phyloP scores from a whole-genome alignment of 2,797 vertebrate species.

The Crenichthys baileyi region DNA sequence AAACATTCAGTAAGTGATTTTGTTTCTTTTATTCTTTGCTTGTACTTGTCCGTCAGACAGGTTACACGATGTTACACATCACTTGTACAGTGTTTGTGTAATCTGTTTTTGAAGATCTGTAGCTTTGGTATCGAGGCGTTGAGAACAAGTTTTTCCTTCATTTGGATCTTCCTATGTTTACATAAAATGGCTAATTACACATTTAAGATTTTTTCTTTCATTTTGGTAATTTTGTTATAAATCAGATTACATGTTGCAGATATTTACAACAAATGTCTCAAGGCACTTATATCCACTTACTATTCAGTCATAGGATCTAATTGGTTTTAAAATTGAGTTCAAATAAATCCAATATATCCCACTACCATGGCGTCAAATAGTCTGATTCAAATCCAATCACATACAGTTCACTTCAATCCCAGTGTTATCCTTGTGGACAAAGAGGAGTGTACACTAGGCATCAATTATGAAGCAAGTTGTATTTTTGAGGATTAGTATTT shows the following conservation, averaged over 20 bases:
- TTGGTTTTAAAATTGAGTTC: no score
- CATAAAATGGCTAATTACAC: not conserved
- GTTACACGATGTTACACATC: not conserved
- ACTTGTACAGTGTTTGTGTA: not conserved
- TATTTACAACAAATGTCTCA: not conserved
- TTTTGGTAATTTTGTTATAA: no score
- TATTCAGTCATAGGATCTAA: not conserved
- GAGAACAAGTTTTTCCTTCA: not conserved
- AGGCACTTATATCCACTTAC: not conserved
- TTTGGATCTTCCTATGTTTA: not conserved
- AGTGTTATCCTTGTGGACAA: not conserved
- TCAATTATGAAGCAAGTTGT: not conserved
- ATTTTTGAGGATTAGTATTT: not conserved
- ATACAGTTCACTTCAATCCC: not conserved
- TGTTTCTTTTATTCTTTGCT: not conserved
- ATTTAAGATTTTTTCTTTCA: not conserved
- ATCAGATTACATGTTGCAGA: no score
- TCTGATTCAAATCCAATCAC: no score
- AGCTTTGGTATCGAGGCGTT: not conserved
- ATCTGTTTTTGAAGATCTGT: not conserved
- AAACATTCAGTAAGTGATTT: constrained; percentile 42
- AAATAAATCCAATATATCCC: not conserved
- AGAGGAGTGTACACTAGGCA: not conserved
- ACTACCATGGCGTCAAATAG: not conserved
- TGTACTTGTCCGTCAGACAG: not conserved